Evolutionary conservation across 2,888 invertebrate genomes (phyloP), one percentile per base, ranked within the genome.

Genomic region (Dendrolimus houi): DNA sequence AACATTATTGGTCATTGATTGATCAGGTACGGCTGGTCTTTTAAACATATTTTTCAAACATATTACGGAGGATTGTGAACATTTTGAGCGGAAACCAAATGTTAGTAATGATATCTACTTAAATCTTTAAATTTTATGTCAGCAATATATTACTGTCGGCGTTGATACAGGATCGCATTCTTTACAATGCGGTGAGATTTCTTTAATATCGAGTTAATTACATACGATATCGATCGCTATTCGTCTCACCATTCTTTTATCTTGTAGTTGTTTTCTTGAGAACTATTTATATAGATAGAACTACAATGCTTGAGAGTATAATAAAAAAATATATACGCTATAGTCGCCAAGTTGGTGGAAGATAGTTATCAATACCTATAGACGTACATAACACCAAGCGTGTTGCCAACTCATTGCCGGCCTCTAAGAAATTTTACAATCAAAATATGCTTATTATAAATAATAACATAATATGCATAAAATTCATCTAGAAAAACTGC

Each of bases 121-220:
- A 67, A 85, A 89, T 89, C 85, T 89, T 71, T 67, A 81, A 78
- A 75, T 77, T 88, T 88, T 85, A 87, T 85, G 88, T 85, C 85
- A 79, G 84, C 78, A 77, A 88, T 89, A 88, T 82, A 81, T 89
- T 87, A 87, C 82, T 78, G 81, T 83, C 85, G 10, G 47, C 12
- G 71, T 62, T 75, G 79, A 77, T 78, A 82, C 83, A 70, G 76
- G 65, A 70, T 79, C 79, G 64, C 83, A 85, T 85, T 83, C 79
- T 69, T 74, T 85, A 83, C 86, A 81, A 83, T 79, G 75, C 70
- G 72, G 78, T 73, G 75, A 81, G 83, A 87, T 85, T 84, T 81
- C 79, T 77, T 84, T 78, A 84, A 83, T 82, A 84, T 83, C 79
- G 79, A 77, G 77, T 85, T 88, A 87, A 89, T 89, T 89, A 86